Conservation (phyloP, 2,113 vertebrate species). For the Lasiurus borealis region DNA sequence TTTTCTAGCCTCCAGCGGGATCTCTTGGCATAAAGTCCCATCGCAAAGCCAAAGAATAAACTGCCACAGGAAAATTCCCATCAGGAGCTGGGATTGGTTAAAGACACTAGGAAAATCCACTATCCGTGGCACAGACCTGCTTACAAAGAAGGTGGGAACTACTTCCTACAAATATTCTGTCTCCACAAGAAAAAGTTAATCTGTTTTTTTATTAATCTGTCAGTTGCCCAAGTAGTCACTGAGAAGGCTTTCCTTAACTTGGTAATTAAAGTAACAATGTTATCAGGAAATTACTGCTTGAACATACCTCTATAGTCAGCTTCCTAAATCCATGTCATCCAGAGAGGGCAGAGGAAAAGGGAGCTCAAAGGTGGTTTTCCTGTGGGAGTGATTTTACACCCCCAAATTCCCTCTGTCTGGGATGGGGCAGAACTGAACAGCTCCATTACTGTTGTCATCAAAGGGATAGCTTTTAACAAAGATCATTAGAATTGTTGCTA, state of each 20-base stretch:
- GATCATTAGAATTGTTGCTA: not conserved
- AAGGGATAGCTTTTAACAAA: not conserved
- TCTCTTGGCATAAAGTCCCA: slow-evolving; percentile 81
- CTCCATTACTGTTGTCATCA: not conserved
- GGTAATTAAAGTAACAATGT: slow-evolving; percentile 72
- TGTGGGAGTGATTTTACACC: slow-evolving; percentile 31
- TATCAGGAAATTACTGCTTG: slow-evolving; percentile 80
- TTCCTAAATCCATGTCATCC: slow-evolving; percentile 30
- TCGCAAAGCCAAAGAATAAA: slow-evolving; percentile 77
- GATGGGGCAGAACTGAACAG: not conserved
- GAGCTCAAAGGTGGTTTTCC: slow-evolving; percentile 51
- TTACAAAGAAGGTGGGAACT: slow-evolving; percentile 62
- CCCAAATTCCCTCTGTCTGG: slow-evolving; percentile 34
- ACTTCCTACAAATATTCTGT: slow-evolving; percentile 6
- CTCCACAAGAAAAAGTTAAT: slow-evolving; percentile 70
- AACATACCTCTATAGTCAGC: slow-evolving; percentile 46
- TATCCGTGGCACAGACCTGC: slow-evolving; percentile 60
- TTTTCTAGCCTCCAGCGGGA: slow-evolving; percentile 84
- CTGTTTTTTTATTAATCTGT: slow-evolving; percentile 71
- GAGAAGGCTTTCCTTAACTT: slow-evolving; percentile 64
- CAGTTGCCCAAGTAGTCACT: slow-evolving; percentile 60
- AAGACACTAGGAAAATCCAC: slow-evolving; percentile 66
- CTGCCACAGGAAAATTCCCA: slow-evolving; percentile 65
- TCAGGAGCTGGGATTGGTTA: slow-evolving; percentile 69
- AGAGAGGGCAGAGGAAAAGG: slow-evolving; percentile 65